These are phyloP conservation scores for Bombus superbus DNA, from an alignment of 1,140 invertebrate species.

Conservation along the genomic window DNA sequence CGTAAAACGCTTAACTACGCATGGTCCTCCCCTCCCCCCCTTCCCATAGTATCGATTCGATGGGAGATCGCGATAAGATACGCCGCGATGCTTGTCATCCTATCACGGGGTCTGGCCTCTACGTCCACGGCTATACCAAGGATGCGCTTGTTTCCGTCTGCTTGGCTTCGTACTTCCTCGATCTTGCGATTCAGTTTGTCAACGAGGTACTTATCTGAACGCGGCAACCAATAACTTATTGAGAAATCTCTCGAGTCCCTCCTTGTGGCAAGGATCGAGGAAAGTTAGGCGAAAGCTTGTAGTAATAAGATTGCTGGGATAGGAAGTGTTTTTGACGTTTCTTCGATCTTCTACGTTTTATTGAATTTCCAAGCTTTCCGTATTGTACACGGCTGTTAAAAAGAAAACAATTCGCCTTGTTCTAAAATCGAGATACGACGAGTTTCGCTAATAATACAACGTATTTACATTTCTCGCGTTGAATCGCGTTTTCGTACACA, in stretches of 20 bases:
- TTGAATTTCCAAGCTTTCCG: too few species aligned
- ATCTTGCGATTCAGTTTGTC: constrained; percentile 2
- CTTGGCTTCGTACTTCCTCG: background rate
- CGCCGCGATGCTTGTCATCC: constrained; percentile 54
- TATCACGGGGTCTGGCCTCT: constrained; percentile 9
- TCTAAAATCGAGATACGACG: too few species aligned
- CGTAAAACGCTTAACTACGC: constrained; percentile 51
- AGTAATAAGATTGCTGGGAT: too few species aligned
- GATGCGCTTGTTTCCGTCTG: constrained; percentile 18
- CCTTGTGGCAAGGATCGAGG: background rate
- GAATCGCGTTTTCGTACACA: too few species aligned
- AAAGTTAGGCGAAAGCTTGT: background rate
- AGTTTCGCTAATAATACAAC: too few species aligned
- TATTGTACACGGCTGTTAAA: too few species aligned
- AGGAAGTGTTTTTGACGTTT: too few species aligned
- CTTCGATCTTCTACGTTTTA: too few species aligned
- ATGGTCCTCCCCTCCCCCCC: background rate
- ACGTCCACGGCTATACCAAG: background rate
- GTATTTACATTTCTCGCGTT: too few species aligned
- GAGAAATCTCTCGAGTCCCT: background rate
- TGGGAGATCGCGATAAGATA: constrained; percentile 63
- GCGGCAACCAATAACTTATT: background rate
- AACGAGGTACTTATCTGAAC: background rate
- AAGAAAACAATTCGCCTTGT: too few species aligned
- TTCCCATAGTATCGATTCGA: constrained; percentile 7